phyloP scores from a whole-genome alignment of 2,113 vertebrate genomes.

The Terrapene triunguis region DNA sequence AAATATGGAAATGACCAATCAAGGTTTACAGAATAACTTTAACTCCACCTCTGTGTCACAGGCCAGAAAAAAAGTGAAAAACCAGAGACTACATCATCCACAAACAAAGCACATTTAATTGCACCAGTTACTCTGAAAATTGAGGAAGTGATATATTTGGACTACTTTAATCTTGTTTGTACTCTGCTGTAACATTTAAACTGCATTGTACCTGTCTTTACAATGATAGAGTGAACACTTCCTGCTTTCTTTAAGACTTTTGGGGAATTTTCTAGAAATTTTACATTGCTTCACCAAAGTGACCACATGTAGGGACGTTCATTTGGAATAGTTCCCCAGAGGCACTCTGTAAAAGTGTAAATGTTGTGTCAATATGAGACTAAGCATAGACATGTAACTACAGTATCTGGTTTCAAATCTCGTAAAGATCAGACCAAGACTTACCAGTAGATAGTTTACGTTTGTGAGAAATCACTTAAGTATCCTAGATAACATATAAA shows the following conservation, averaged over 20 bases:
- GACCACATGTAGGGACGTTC: background rate
- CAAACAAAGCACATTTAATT: background rate
- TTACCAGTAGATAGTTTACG: background rate
- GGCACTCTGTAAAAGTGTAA: fast-evolving
- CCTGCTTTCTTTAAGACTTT: background rate
- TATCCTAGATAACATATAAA: background rate
- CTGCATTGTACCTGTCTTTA: background rate
- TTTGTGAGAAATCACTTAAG: background rate
- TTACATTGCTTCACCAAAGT: background rate
- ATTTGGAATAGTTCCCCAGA: background rate
- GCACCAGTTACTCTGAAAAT: background rate
- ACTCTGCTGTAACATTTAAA: background rate
- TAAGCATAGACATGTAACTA: background rate
- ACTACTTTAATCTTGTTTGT: background rate
- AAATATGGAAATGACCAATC: background rate
- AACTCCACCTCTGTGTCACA: background rate
- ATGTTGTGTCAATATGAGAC: background rate
- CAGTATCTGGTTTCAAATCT: background rate
- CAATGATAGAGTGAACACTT: background rate
- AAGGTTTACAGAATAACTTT: background rate
- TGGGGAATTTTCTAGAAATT: background rate
- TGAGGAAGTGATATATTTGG: background rate
- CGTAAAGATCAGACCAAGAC: background rate
- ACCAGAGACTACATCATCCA: background rate
- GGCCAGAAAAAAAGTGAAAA: background rate